phyloP scores from a whole-genome alignment of 2,113 vertebrate genomes.

The Bos indicus region DNA sequence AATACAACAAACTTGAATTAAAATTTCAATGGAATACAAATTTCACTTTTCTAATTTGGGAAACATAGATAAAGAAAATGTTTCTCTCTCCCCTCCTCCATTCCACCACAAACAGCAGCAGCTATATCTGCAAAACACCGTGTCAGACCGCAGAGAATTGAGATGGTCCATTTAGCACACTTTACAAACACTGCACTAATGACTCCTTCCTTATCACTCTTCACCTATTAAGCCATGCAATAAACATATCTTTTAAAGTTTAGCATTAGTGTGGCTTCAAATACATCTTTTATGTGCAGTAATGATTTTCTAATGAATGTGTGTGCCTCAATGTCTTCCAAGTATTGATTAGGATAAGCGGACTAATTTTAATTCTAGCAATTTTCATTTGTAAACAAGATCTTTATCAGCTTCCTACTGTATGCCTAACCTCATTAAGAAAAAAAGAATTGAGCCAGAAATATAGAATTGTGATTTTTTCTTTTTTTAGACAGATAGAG shows the following conservation, averaged over 20 bases:
- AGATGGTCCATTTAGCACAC: neutral
- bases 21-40: neutral
- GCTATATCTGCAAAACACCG: neutral
- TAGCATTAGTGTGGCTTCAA: slow-evolving; percentile 18
- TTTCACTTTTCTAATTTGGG: neutral
- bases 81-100: neutral
- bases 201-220: slow-evolving; percentile 31
- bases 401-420: slow-evolving; percentile 14
- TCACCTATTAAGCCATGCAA: slow-evolving; percentile 20
- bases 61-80: neutral
- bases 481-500: neutral
- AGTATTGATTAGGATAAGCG: slow-evolving; percentile 49
- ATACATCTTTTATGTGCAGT: slow-evolving; percentile 40
- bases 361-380: slow-evolving; percentile 53
- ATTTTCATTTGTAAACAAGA: slow-evolving; percentile 45
- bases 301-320: slow-evolving; percentile 64
- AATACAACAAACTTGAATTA: neutral
- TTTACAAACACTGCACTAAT: neutral
- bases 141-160: neutral
- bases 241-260: slow-evolving; percentile 22
- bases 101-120: neutral
- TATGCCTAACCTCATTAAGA: neutral
- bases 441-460: neutral
- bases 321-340: slow-evolving; percentile 26
- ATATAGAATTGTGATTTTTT: neutral